Conservation (phyloP, 2,888 invertebrate species). For the Bombylius major region DNA sequence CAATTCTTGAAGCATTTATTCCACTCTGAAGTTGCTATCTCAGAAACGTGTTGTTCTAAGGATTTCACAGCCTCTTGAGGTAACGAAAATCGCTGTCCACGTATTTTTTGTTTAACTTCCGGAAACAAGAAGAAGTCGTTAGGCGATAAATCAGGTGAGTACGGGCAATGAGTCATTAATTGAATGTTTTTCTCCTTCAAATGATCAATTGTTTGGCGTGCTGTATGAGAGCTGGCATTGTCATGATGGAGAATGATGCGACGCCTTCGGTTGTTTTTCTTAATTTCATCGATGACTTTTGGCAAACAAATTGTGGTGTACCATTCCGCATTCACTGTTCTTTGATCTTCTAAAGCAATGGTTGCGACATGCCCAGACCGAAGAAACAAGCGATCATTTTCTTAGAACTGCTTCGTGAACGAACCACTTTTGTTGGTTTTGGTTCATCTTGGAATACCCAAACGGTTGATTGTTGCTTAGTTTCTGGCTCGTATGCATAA, state of each 20-base stretch:
- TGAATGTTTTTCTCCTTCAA: no score
- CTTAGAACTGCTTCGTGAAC: constrained; percentile 10
- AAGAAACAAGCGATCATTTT: constrained; percentile 10
- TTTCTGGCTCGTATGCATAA: constrained; percentile 10
- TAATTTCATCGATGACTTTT: neutral
- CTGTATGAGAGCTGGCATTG: neutral
- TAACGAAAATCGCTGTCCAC: no score
- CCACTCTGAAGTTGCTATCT: no score
- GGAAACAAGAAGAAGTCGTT: neutral
- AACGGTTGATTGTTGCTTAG: constrained; percentile 9
- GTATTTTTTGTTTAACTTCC: neutral
- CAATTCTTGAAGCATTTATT: no score
- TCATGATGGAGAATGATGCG: constrained; percentile 1
- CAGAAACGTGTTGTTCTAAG: no score
- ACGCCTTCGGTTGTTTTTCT: neutral
- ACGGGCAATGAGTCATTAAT: no score
- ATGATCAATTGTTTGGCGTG: neutral
- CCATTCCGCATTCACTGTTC: neutral
- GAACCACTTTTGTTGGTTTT: constrained; percentile 12
- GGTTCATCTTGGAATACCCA: constrained; percentile 10
- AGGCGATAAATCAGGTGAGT: neutral
- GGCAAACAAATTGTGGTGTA: neutral
- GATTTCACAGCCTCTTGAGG: no score
- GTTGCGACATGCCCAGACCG: neutral
- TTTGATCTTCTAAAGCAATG: neutral